Conservation (phyloP, 2,888 invertebrate species). For the Philhelius pedissequus region DNA sequence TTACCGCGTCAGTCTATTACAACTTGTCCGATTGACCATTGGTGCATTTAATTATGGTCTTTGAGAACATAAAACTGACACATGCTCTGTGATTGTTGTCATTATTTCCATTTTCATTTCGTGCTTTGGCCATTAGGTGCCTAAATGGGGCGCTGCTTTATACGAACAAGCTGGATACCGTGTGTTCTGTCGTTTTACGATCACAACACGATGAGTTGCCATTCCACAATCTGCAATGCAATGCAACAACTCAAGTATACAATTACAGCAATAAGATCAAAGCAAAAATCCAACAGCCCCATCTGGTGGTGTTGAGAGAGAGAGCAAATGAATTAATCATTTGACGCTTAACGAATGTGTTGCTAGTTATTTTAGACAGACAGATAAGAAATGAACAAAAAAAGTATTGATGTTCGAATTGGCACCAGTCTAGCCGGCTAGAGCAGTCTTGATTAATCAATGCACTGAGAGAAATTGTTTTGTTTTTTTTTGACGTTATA, state of each 20-base stretch:
- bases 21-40: constrained; percentile 60
- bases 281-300: constrained; percentile 15
- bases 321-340: constrained; percentile 62
- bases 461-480: not conserved
- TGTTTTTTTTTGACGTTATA: not conserved
- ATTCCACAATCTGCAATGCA: not conserved
- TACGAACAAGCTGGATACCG: constrained; percentile 20
- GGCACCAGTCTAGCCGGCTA: constrained; percentile 1
- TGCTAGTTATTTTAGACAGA: constrained; percentile 57
- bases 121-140: constrained; percentile 51
- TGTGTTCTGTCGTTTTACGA: constrained; percentile 28
- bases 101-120: constrained; percentile 65
- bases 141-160: constrained; percentile 40
- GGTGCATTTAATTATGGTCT: constrained; percentile 62
- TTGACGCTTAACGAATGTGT: constrained; percentile 62
- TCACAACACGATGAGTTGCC: constrained; percentile 14
- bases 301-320: constrained; percentile 49
- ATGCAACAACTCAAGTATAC: constrained; percentile 27
- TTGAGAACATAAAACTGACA: constrained; percentile 63
- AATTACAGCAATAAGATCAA: constrained; percentile 23
- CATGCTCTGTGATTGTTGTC: constrained; percentile 66
- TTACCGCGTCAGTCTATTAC: constrained; percentile 61
- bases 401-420: constrained; percentile 36
- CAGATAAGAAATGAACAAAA: constrained; percentile 40
- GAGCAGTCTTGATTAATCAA: constrained; percentile 6